A percentile compares a stretch with the other conserved stretches of the same genome.
These are phyloP conservation scores for Oscheius sp. DNA, from an alignment of 2,888 invertebrate species.

Conservation along the genomic window DNA sequence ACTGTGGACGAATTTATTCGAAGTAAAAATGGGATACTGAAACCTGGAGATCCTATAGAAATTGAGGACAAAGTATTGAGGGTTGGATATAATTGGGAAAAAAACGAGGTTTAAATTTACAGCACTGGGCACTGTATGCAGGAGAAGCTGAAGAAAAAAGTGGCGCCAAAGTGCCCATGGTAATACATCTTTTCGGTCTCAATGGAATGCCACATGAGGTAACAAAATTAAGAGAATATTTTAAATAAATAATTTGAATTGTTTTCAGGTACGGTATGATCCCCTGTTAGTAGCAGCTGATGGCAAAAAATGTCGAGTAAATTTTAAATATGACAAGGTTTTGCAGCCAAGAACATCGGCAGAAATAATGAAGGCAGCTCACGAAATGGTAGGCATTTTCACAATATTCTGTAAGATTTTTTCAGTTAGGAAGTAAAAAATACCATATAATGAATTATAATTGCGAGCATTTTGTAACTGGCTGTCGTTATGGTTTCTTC, in stretches of 20 bases:
- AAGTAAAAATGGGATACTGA: too few species aligned
- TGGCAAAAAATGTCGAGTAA: neutral
- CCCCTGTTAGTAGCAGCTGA: neutral
- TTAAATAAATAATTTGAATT: neutral
- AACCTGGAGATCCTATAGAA: too few species aligned
- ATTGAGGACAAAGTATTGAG: too few species aligned
- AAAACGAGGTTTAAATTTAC: too few species aligned
- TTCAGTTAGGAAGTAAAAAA: neutral
- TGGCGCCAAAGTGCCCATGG: neutral
- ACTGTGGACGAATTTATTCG: too few species aligned
- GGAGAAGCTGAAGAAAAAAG: neutral
- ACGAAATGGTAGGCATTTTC: neutral
- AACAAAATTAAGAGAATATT: too few species aligned
- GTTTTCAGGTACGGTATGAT: neutral
- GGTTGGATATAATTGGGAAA: too few species aligned
- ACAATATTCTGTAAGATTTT: neutral
- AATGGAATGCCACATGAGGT: constrained; percentile 12
- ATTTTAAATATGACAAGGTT: neutral
- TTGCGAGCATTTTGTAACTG: neutral
- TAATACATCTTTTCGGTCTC: neutral
- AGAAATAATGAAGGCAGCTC: neutral
- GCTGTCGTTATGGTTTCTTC: neutral
- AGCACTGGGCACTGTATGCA: neutral
- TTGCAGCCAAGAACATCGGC: neutral
- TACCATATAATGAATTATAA: neutral